Percentiles rank a stretch among this genome's conserved stretches.
These are phyloP conservation scores for Cecropterus lyciades DNA, from an alignment of 1,140 invertebrate genomes.

Conservation along the genomic window DNA sequence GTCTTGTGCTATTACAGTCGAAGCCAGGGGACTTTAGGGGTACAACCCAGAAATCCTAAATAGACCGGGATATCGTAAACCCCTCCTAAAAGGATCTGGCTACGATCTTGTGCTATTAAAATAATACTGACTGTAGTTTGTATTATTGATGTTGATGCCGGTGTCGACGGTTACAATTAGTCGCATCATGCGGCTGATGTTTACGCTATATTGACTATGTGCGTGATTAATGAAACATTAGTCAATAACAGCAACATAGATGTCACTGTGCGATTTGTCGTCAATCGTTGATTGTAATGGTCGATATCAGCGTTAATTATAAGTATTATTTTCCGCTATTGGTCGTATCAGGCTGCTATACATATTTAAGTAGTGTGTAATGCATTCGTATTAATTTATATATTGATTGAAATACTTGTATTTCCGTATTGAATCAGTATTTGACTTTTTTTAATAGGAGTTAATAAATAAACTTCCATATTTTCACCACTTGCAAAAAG, in stretches of 20 bases:
- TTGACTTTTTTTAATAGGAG: no score
- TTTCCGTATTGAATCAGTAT: no score
- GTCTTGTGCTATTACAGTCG: no score
- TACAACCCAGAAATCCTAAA: no score
- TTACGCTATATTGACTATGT: neutral
- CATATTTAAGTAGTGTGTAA: neutral
- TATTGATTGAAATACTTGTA: no score
- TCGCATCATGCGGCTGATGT: neutral
- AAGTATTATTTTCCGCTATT: conserved; percentile 2
- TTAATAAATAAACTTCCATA: no score
- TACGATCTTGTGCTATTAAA: no score
- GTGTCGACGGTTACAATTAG: neutral
- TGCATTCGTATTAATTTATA: conserved; percentile 4
- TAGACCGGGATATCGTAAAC: no score
- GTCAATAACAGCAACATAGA: neutral
- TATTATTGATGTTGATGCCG: neutral
- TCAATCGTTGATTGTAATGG: neutral
- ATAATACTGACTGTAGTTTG: conserved; percentile 1
- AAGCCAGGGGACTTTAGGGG: no score
- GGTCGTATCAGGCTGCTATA: conserved; percentile 1
- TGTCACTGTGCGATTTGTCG: no score
- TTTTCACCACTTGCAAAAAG: no score
- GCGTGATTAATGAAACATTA: neutral
- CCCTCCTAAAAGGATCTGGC: no score
- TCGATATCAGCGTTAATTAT: neutral